Evolutionary conservation across 2,113 vertebrate genomes (phyloP).

Genomic region (Narcine bancroftii): DNA sequence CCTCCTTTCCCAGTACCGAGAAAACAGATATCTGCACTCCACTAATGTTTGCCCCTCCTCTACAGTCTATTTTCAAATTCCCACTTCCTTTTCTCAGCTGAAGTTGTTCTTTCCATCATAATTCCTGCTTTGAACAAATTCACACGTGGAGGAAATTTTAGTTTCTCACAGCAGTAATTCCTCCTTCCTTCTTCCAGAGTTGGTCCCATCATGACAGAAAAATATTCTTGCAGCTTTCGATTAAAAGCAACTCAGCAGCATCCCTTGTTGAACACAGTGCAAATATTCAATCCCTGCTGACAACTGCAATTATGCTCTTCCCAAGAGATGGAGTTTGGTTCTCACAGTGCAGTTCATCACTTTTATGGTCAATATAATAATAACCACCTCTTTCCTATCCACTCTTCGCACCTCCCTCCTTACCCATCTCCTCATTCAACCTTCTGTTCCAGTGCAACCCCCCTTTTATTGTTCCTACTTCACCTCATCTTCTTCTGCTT

Average conservation of each 20-base stretch:
- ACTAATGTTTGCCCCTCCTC: neutral
- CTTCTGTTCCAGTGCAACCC: neutral
- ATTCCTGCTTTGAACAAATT: neutral
- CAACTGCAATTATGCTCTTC: neutral
- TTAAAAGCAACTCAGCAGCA: neutral
- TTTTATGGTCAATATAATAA: neutral
- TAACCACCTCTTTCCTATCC: neutral
- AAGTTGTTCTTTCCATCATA: neutral
- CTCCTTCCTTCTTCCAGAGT: neutral
- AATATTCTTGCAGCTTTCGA: neutral
- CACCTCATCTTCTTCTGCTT: neutral
- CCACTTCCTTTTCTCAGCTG: neutral
- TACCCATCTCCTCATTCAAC: neutral
- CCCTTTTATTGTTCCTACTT: neutral
- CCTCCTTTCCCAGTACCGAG: neutral
- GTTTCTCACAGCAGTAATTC: neutral
- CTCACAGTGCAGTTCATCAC: neutral
- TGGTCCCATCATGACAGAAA: neutral
- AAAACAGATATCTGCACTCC: neutral
- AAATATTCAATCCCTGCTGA: neutral
- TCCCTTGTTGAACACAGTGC: neutral
- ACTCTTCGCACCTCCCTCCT: neutral
- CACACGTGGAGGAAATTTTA: neutral
- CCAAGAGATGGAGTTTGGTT: neutral
- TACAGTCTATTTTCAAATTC: too few relatives aligned